These are phyloP conservation scores for Lophura nycthemera DNA, from an alignment of 2,113 vertebrate species.

Conservation along the genomic window DNA sequence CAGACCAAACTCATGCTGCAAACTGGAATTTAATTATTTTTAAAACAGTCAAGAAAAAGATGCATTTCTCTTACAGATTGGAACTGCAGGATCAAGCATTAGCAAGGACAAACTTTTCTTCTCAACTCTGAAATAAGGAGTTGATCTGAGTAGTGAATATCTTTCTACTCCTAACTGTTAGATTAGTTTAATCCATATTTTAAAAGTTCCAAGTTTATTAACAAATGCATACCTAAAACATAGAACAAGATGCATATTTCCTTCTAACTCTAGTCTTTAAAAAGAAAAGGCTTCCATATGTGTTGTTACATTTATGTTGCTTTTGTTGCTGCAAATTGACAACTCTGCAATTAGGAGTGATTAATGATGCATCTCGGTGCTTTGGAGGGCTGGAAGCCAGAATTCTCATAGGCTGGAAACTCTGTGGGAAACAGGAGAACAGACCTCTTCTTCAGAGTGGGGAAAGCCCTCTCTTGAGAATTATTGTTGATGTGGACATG, in stretches of 20 bases:
- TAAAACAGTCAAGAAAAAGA: background rate
- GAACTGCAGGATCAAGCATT: background rate
- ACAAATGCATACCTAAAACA: background rate
- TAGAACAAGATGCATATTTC: rapidly evolving
- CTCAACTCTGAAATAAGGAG: background rate
- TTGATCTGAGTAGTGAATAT: background rate
- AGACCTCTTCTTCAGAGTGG: background rate
- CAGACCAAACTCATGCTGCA: background rate
- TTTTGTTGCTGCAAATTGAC: slow-evolving; percentile 74
- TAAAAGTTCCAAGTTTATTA: background rate
- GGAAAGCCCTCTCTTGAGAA: slow-evolving; percentile 14
- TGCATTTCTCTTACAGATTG: background rate
- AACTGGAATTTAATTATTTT: background rate
- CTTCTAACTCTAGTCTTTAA: background rate
- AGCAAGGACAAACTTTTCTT: background rate
- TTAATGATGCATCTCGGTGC: slow-evolving; percentile 66
- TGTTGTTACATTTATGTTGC: background rate
- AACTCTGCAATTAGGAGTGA: slow-evolving; percentile 74
- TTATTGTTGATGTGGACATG: background rate
- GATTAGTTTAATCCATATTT: background rate
- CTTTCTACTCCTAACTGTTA: background rate
- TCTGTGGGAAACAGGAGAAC: slow-evolving; percentile 71
- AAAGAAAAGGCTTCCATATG: background rate
- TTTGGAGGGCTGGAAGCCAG: slow-evolving; percentile 57
- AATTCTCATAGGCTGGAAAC: background rate